Evolutionary conservation across 2,113 vertebrate genomes (phyloP), one percentile per base, ranked within the genome.

Genomic region (Sinocyclocheilus maitianheensis): DNA sequence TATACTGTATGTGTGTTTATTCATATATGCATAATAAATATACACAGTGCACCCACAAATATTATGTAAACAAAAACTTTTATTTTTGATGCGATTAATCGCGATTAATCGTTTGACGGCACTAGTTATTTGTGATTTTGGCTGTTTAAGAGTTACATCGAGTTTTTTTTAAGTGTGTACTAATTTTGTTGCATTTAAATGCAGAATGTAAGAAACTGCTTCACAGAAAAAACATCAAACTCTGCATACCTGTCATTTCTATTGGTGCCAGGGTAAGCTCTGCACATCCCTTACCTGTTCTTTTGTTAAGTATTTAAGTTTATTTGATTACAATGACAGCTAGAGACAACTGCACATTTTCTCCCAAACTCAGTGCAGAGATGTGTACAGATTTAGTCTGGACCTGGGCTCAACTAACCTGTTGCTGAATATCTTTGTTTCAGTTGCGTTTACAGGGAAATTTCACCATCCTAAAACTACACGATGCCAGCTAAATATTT

Each of bases 381-480:
- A 72, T 43, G 30, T 71, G 16, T 4, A 37, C 7, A 37, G 67
- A 20, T 43, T 74, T 72, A 43, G 37, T 72, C 69, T n/a, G 69
- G 37, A 43, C 37, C 3, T 12, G 37, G 4, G 37, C 10, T n/a
- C 18, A 43, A 40, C 71, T 43, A 74, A 74, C 20, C 10, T 3
- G 4, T 40, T 72, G 37, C 20, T 2, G 37, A 5, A 43, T 43
- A 43, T n/a, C 20, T 37, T 37, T 11, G 34, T 71, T 69, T 69
- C 67, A 22, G 26, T 72, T 40, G 30, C 14, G 13, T 69, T 69
- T 69, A 34, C 65, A 69, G 65, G 34, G 18, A 18, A 10, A 72
- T 58, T 58, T 79, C 5, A 79, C 14, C 77, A 79, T 79, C 53
- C 30, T 40, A n/a, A 60, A 34, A 79, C 34, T 13, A 78, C 37